Base-by-base conservation (phyloP, 1,140 invertebrate genomes). In the Zaprionus nigranus region DNA sequence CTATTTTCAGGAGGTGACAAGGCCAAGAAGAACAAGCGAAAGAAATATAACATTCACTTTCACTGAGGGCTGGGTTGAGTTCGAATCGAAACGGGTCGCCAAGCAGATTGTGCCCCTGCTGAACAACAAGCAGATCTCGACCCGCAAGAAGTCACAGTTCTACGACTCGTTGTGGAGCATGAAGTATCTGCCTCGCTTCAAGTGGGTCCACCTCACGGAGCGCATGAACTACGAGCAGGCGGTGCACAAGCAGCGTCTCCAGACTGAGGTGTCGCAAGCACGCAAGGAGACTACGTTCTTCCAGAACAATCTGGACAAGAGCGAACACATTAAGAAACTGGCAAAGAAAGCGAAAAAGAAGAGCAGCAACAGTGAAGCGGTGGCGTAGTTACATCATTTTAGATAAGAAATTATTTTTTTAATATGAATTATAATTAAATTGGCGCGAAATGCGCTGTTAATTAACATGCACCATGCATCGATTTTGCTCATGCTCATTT, bases 31-130 rank as follows among this genome's bases (percentile, higher is more conserved):
- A 78, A 73, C 11, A 86, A 90, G 11, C 79, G 93, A 62, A 97
- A 95, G 92, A 93, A 84, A 1, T 81, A 94, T 71, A 84, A 90
- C 13, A 94, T 95, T 86, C 93, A 95, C 90, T 99, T 99, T 98
- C 82, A 96, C 96, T 6, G 98, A 99, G 95, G 98, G 98, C 24
- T 99, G 98, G 98, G 94, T 99, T 2, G 98, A 99, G 93, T 99
- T 99, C 94, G 95, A 96, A 92, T 96, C 96, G 67, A 98, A 98
- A 93, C 96, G 95, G 84, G 93, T 97, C 34, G 98, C 98, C 4
- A 99, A 99, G 94, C 93, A 94, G 92, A 97, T 98, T 34, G 97
- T 97, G 1, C 79, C 93, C 9, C 93, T 94, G 38, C 93, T 99
- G 28, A 99, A 99, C 91, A 98, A 97, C 87, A 96, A 95, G 72